phyloP scores from a whole-genome alignment of 2,113 vertebrate genomes.

The Callithrix jacchus region DNA sequence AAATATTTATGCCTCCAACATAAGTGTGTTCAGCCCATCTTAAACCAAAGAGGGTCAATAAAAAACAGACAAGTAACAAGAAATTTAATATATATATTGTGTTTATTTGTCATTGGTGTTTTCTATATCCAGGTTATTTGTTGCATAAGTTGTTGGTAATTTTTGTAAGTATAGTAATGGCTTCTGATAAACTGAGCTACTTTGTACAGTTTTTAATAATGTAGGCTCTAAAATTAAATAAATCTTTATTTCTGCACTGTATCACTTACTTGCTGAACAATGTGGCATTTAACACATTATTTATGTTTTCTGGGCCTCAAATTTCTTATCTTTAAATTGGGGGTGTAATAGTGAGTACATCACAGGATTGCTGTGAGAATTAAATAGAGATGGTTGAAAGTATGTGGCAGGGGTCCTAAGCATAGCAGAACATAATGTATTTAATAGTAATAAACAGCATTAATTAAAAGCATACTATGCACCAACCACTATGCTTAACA shows the following conservation, averaged over 20 bases:
- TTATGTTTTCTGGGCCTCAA: not conserved
- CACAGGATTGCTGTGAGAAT: not conserved
- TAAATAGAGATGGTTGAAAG: not conserved
- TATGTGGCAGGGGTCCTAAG: not conserved
- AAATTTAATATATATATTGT: not conserved
- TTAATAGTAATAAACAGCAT: not conserved
- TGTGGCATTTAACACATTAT: not conserved
- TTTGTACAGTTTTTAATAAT: not conserved
- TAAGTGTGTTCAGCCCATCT: not conserved
- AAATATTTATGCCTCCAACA: slow-evolving; percentile 2
- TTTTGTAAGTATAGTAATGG: not conserved
- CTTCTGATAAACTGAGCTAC: not conserved
- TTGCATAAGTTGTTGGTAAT: not conserved
- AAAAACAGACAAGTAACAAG: not conserved
- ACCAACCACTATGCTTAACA: not conserved
- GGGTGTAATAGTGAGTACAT: not conserved
- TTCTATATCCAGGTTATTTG: not conserved
- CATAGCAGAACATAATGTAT: not conserved
- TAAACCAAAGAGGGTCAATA: not conserved
- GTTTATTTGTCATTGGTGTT: not conserved
- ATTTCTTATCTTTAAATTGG: not conserved
- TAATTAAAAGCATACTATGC: not conserved
- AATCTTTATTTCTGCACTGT: not conserved
- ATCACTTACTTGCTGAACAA: not conserved
- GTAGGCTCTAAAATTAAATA: not conserved